Conservation (phyloP, 2,113 vertebrate species). For the Bufo bufo region DNA sequence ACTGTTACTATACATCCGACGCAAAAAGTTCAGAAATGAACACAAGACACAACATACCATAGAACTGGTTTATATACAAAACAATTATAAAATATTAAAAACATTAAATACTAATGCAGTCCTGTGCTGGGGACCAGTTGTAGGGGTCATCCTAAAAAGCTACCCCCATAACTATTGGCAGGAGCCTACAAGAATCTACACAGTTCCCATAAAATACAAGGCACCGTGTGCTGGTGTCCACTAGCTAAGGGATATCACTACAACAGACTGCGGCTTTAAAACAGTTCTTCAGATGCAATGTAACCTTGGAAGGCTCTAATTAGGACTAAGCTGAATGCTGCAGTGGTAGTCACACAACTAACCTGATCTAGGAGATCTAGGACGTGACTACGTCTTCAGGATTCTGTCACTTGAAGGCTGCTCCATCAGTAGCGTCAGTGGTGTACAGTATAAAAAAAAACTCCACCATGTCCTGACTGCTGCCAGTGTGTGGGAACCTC, state of each 20-base stretch:
- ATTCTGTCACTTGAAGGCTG: background rate
- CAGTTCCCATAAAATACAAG: constrained; percentile 13
- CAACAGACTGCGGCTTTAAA: background rate
- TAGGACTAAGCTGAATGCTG: background rate
- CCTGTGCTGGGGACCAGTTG: background rate
- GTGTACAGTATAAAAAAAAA: background rate
- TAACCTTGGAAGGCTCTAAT: background rate
- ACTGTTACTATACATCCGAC: background rate
- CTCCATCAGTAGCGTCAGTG: background rate
- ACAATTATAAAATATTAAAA: constrained; percentile 50
- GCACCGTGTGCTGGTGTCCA: background rate
- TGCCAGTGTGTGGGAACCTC: background rate
- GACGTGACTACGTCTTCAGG: background rate
- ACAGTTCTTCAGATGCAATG: background rate
- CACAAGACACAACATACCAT: background rate
- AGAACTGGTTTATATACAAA: constrained; percentile 45
- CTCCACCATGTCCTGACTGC: background rate
- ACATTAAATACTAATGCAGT: constrained; percentile 39
- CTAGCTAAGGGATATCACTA: background rate
- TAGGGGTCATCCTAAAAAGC: background rate
- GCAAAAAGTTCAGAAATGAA: background rate
- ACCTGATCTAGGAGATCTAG: background rate
- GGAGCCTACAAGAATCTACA: background rate
- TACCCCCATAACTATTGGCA: no score
- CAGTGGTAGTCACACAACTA: background rate